Conservation (phyloP, 2,113 vertebrate genomes). For the Laterallus jamaicensis region DNA sequence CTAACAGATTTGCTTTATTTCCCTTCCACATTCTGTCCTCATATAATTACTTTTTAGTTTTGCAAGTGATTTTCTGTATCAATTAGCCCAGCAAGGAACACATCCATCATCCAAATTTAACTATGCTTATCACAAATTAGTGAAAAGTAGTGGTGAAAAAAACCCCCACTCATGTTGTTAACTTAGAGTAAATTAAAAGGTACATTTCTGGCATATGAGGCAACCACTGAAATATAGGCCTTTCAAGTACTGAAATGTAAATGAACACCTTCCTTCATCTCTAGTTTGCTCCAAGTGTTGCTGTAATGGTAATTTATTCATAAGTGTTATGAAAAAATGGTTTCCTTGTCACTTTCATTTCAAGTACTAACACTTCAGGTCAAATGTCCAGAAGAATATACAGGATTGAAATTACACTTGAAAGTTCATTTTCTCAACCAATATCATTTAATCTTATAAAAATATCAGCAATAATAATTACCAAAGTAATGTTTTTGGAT, state of each 20-base stretch:
- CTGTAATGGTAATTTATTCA: constrained; percentile 24
- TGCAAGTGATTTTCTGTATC: constrained; percentile 33
- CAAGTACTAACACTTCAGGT: constrained; percentile 26
- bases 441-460: neutral
- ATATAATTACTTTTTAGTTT: constrained; percentile 8
- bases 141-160: neutral
- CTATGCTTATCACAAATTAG: constrained; percentile 31
- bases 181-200: constrained; percentile 50
- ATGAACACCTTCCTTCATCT: constrained; percentile 2
- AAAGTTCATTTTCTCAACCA: constrained; percentile 70
- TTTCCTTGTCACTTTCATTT: constrained; percentile 25
- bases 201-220: constrained; percentile 10
- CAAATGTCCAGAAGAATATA: constrained; percentile 12
- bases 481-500: neutral
- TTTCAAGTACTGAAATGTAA: constrained; percentile 53
- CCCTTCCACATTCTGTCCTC: constrained; percentile 1
- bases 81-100: constrained; percentile 49
- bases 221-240: neutral
- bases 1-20: constrained; percentile 53
- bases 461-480: neutral
- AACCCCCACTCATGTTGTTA: neutral
- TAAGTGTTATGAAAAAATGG: constrained; percentile 28
- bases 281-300: neutral
- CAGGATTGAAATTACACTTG: constrained; percentile 6
- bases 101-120: constrained; percentile 27